phyloP scores from a whole-genome alignment of 2,113 vertebrate species.

The Echinops telfairi region DNA sequence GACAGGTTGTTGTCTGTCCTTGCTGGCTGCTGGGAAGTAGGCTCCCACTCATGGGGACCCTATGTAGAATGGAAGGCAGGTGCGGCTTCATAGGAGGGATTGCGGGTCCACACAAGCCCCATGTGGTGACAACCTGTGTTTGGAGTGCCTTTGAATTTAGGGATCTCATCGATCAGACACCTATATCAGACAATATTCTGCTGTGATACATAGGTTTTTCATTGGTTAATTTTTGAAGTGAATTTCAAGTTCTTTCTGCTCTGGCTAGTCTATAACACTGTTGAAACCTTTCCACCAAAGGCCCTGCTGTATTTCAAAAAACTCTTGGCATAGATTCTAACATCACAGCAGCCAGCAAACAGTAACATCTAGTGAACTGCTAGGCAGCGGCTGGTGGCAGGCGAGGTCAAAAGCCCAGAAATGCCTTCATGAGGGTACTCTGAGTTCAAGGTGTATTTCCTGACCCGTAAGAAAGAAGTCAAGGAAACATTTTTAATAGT shows the following conservation, averaged over 20 bases:
- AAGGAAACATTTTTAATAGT: not conserved
- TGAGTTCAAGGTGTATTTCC: not conserved
- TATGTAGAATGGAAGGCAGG: not conserved
- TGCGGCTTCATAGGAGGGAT: not conserved
- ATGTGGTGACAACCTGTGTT: not conserved
- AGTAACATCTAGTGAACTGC: not conserved
- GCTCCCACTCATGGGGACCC: not conserved
- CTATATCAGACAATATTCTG: not conserved
- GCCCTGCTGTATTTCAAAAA: not conserved
- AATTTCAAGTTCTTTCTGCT: not conserved
- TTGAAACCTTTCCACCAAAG: not conserved
- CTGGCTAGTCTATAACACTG: not conserved
- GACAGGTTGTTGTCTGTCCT: not conserved
- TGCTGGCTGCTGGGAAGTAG: not conserved
- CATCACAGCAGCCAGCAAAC: not conserved
- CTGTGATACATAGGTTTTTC: not conserved
- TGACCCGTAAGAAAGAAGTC: not conserved
- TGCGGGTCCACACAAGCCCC: not conserved
- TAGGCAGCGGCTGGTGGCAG: not conserved
- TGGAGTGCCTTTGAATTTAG: not conserved
- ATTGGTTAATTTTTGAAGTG: not conserved
- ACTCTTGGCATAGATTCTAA: not conserved
- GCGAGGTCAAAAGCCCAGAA: not conserved
- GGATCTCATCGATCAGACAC: not conserved
- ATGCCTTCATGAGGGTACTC: not conserved